A percentile compares a stretch with the other conserved stretches of the same genome.
phyloP scores from a whole-genome alignment of 2,113 vertebrate genomes.

The Scytalopus superciliaris region DNA sequence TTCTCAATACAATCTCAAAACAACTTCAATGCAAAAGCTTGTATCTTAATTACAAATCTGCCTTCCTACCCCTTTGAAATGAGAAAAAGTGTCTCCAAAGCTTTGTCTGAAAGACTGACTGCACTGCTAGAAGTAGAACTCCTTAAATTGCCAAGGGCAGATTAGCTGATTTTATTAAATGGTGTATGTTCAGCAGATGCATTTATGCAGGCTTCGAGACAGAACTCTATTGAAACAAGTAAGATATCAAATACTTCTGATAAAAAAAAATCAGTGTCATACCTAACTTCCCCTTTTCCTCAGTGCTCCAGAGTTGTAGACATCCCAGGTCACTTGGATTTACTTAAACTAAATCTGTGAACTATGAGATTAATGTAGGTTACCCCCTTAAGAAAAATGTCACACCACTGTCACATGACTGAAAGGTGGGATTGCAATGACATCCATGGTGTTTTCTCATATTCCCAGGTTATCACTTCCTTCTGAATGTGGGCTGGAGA shows the following conservation, averaged over 20 bases:
- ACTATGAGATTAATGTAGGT: neutral
- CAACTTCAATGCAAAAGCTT: neutral
- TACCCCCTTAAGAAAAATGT: neutral
- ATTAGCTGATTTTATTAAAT: neutral
- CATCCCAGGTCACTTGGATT: neutral
- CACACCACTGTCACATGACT: neutral
- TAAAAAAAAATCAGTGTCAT: neutral
- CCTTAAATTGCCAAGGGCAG: neutral
- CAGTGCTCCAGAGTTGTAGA: neutral
- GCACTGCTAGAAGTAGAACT: neutral
- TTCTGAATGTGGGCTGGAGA: neutral
- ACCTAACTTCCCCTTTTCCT: neutral
- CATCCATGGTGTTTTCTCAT: neutral
- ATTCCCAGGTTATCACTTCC: neutral
- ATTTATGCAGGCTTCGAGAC: neutral
- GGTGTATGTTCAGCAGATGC: neutral
- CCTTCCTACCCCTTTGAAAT: neutral
- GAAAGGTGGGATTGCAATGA: neutral
- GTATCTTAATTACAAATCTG: neutral
- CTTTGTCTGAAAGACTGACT: neutral
- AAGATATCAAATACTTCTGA: neutral
- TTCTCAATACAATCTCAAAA: neutral
- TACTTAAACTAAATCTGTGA: neutral
- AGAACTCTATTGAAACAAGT: neutral
- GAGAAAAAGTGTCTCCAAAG: neutral